Evolutionary conservation across 2,113 vertebrate genomes (phyloP).

Genomic region (Ciconia maguari): DNA sequence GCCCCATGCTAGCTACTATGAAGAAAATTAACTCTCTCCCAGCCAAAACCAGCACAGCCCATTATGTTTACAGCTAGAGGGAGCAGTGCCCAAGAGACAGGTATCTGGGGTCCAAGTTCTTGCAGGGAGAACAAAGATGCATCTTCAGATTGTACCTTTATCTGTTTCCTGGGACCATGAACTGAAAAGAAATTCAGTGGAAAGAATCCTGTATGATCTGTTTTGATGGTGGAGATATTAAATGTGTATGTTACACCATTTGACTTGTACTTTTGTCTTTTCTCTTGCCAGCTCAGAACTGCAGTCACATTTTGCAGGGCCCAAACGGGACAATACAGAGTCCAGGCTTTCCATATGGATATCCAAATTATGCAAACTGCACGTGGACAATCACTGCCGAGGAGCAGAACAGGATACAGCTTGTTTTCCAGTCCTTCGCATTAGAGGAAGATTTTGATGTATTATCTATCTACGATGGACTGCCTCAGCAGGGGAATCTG

Average conservation of each 20-base stretch:
- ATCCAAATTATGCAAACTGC: slow-evolving; percentile 99
- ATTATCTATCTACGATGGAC: slow-evolving; percentile 92
- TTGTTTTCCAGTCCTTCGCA: slow-evolving; percentile 97
- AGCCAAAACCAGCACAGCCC: background rate
- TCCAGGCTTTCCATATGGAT: slow-evolving; percentile 95
- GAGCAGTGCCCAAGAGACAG: background rate
- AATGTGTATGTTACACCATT: fast-evolving
- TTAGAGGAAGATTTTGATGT: slow-evolving; percentile 98
- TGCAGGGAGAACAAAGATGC: background rate
- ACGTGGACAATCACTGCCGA: slow-evolving; percentile 94
- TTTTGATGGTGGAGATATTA: background rate
- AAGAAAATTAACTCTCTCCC: too few species aligned
- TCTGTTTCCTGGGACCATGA: background rate
- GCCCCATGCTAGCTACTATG: too few species aligned
- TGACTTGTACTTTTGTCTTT: slow-evolving; percentile 26
- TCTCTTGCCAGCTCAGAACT: slow-evolving; percentile 90
- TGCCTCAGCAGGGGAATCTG: slow-evolving; percentile 88
- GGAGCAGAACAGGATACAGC: slow-evolving; percentile 95
- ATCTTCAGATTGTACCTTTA: background rate
- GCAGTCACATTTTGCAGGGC: slow-evolving; percentile 88
- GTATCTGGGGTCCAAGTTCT: background rate
- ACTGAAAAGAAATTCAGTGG: background rate
- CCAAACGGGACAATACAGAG: slow-evolving; percentile 97
- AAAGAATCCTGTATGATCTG: background rate
- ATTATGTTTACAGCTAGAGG: background rate